Percentiles rank a stretch among this genome's conserved stretches.
These are phyloP conservation scores for Aleiodes leptofemur DNA, from an alignment of 2,888 invertebrate genomes.

Conservation along the genomic window DNA sequence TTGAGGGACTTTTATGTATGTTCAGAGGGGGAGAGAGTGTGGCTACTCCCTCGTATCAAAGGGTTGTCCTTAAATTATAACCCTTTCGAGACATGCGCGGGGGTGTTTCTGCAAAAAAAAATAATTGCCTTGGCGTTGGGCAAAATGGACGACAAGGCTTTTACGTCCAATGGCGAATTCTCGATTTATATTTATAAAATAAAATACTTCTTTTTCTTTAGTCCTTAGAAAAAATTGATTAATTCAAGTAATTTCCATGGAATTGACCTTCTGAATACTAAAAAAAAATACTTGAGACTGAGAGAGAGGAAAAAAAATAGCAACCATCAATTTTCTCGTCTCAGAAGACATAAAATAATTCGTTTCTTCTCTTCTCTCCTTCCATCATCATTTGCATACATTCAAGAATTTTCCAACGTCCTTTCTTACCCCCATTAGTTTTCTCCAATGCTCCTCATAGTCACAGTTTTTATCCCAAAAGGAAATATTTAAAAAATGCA, in stretches of 20 bases:
- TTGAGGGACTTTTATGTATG: not conserved
- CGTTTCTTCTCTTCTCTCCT: no score
- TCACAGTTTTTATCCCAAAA: no score
- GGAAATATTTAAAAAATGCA: slow-evolving; percentile 2
- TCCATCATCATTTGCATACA: no score
- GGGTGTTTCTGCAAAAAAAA: not conserved
- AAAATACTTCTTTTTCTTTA: not conserved
- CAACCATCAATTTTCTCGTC: no score
- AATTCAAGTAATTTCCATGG: no score
- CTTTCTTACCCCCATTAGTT: no score
- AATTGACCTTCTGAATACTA: no score
- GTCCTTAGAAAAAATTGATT: not conserved
- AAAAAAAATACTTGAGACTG: no score
- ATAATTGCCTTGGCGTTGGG: slow-evolving; percentile 5
- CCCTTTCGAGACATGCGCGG: slow-evolving; percentile 27
- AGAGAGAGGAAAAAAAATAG: no score
- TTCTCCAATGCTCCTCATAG: no score
- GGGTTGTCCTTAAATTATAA: not conserved
- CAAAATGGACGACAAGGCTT: slow-evolving; percentile 22
- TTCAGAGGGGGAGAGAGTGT: not conserved
- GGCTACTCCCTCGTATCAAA: slow-evolving; percentile 5
- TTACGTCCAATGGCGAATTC: slow-evolving; percentile 6
- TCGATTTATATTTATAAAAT: not conserved
- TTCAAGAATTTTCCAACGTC: no score
- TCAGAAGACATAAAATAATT: no score